A percentile compares a stretch with the other conserved stretches of the same genome.
phyloP scores from a whole-genome alignment of 2,888 invertebrate genomes.

The Monopis laevigella region DNA sequence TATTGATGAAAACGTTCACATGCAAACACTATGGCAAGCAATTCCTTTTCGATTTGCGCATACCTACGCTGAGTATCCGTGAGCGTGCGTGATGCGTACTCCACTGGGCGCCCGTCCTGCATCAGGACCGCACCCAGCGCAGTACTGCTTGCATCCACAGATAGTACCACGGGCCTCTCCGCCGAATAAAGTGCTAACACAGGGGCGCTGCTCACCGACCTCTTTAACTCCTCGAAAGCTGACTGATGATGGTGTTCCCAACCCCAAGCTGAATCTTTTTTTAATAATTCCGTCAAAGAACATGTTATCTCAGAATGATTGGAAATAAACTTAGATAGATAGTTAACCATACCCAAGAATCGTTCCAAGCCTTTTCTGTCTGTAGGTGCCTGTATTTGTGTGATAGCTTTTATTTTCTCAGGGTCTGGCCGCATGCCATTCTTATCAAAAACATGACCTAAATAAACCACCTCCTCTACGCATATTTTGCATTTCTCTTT shows the following conservation, averaged over 20 bases:
- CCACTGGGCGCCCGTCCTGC: conserved; percentile 15
- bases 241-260: conserved; percentile 14
- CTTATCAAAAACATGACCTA: conserved; percentile 14
- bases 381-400: conserved; percentile 13
- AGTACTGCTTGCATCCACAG: conserved; percentile 14
- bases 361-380: conserved; percentile 16
- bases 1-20: conserved; percentile 19
- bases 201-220: conserved; percentile 13
- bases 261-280: conserved; percentile 14
- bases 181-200: conserved; percentile 14
- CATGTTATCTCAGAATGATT: conserved; percentile 15
- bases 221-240: conserved; percentile 14
- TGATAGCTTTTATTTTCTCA: conserved; percentile 15
- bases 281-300: conserved; percentile 14
- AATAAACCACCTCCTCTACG: conserved; percentile 13
- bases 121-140: conserved; percentile 15
- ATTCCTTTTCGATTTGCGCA: conserved; percentile 22
- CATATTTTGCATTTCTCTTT: conserved; percentile 16
- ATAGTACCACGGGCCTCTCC: conserved; percentile 10
- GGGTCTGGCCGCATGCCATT: conserved; percentile 12
- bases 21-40: conserved; percentile 18
- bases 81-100: conserved; percentile 18
- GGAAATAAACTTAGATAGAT: conserved; percentile 17
- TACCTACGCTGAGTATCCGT: conserved; percentile 17
- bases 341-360: conserved; percentile 17